Base-by-base conservation (phyloP, 2,888 invertebrate genomes). In the Caenorhabditis doughertyi region DNA sequence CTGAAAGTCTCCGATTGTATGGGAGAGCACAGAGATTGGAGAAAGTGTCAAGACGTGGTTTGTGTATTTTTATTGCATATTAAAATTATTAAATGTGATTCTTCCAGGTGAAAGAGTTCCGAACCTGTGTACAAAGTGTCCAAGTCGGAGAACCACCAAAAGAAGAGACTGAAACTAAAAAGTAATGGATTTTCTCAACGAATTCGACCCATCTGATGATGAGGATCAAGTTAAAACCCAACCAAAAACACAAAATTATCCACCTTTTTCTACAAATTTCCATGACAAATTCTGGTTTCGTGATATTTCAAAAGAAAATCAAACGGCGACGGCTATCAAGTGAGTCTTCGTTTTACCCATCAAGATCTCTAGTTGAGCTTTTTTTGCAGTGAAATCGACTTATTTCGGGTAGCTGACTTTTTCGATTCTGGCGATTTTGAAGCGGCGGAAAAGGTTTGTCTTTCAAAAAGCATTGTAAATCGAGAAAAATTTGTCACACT, bases 1-100 rank as follows among this genome's bases (percentile, higher is more conserved):
- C 29, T 89, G 13, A 79, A 72, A 42, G 87, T 89, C 0, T 87
- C 88, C 32, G 88, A 90, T 53, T 90, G 90, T 71, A 89, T 89
- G 89, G 82, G 83, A 71, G 89, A 90, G n/a, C 81, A 83, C 32
- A 42, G 85, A 16, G 90, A 90, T 73, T 90, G 90, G 90, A 83
- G 90, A 79, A 81, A 87, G 84, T 90, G 90, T 58, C 90, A 90
- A 71, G 65, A 81, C 60, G 81, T 80, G 44, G 86, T 89, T 16
- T 44, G 51, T 53, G 13, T 4, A 0, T 53, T 62, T 9, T 16
- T 21, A 58, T 60, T 35, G 16, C 8, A 25, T 58, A n/a, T 47
- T 16, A 44, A 55, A 16, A 64, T 18, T 13, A 49, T 9, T 29
- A 49, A n/a, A n/a, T 23, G 2, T 29, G 21, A 42, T 42, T 39